Base-by-base conservation (phyloP, 1,140 invertebrate genomes). In the Conus ventricosus region DNA sequence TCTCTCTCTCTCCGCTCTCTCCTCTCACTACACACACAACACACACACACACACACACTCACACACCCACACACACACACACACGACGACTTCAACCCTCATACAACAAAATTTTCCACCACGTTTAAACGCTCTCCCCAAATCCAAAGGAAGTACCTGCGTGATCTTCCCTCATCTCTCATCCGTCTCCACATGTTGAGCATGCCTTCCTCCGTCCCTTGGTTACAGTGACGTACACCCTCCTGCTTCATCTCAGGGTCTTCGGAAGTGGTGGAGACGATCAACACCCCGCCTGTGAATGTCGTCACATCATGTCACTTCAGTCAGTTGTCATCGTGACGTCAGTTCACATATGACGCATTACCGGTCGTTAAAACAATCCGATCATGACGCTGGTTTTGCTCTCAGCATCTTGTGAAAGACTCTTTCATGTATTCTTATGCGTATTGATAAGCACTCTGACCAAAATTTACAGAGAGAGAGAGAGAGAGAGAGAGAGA, bases 161-260 rank as follows among this genome's bases (percentile, higher is more conserved):
- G 82, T 84, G n/a, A 84, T 84, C 57, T 84, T 84, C 4, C 82
- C 51, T 84, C 82, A 55, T 84, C 82, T 13, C 82, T 60, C 82
- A 84, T 84, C 23, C 82, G 54, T 27, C 55, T n/a, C 82, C 82
- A 84, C 82, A 84, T 63, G 55, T 84, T 60, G 1, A 84, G 82
- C 82, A 84, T 84, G 55, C 82, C 82, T 20, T 84, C 82, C 82
- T 84, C 82, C 17, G 82, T 63, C n/a, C 82, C 82, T 55, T 84
- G 82, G 82, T 84, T 84, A 17, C 82, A 84, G 82, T 60, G 57
- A 15, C 82, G 82, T 7, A 84, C 82, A 13, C 82, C 82, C 23
- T 84, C 25, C 55, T 63, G 82, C 82, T 63, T 84, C 82, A 84
- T 84, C 11, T 84, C 82, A 51, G 82, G 82, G 82, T 84, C 82